Evolutionary conservation across 2,113 vertebrate genomes (phyloP).

Genomic region (Ovis canadensis): DNA sequence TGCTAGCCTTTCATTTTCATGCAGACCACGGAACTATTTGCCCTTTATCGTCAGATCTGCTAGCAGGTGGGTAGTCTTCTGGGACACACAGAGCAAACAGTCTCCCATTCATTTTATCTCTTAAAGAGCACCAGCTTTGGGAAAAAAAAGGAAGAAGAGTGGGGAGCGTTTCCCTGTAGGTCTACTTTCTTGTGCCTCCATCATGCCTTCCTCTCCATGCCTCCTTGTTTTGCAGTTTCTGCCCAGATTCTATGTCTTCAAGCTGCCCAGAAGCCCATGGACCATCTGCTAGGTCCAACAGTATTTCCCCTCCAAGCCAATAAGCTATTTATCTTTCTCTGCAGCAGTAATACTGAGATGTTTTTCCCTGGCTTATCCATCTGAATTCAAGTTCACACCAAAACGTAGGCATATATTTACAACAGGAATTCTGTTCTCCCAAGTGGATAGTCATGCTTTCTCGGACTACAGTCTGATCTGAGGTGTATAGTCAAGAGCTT

Average conservation of each 20-base stretch:
- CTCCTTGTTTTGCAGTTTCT: not conserved
- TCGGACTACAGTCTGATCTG: not conserved
- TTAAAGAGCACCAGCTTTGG: not conserved
- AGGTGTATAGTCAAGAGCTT: not conserved
- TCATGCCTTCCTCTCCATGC: not conserved
- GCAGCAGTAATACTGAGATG: not conserved
- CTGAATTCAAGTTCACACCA: not conserved
- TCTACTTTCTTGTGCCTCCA: not conserved
- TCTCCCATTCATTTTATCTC: not conserved
- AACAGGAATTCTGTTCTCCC: not conserved
- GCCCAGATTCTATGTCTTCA: not conserved
- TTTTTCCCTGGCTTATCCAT: rapidly evolving
- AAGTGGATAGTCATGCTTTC: not conserved
- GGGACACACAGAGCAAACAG: not conserved
- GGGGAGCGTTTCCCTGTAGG: not conserved
- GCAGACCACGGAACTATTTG: not conserved
- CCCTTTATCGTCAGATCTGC: not conserved
- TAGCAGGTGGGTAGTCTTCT: not conserved
- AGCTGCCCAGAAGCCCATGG: not conserved
- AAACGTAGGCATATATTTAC: not conserved
- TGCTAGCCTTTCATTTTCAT: constrained; percentile 34
- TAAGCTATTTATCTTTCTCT: not conserved
- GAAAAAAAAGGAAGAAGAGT: not conserved
- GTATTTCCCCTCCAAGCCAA: not conserved
- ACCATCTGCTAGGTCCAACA: not conserved